These are phyloP conservation scores for Drosophila sechellia DNA, from an alignment of 1,140 invertebrate genomes.

Conservation along the genomic window DNA sequence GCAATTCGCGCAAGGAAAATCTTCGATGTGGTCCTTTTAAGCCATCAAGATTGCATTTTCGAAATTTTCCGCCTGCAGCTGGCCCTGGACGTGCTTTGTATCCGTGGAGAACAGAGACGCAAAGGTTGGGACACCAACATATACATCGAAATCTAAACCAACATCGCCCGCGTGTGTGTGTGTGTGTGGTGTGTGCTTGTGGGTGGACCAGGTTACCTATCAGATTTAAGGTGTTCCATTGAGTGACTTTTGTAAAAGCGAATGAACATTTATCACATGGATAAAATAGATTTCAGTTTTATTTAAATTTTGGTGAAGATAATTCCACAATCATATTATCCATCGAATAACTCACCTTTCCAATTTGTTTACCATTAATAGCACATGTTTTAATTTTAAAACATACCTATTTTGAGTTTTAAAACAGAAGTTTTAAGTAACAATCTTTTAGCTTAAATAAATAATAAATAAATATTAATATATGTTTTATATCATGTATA, in stretches of 20 bases:
- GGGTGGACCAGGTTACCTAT: constrained; percentile 16
- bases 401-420: no score
- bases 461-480: no score
- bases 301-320: not conserved
- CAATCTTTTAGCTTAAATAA: no score
- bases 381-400: no score
- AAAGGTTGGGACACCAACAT: constrained; percentile 64
- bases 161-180: constrained; percentile 25
- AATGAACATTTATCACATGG: not conserved
- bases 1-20: constrained; percentile 46
- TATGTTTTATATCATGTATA: no score
- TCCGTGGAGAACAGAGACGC: constrained; percentile 82
- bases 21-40: constrained; percentile 66
- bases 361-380: no score
- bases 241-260: not conserved
- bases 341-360: no score
- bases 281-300: not conserved
- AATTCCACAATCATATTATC: no score
- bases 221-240: constrained; percentile 4
- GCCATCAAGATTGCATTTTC: constrained; percentile 83
- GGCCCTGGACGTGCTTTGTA: constrained; percentile 83
- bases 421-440: no score
- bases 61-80: constrained; percentile 80
- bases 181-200: constrained; percentile 5
- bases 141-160: constrained; percentile 11